Percentiles rank a stretch among this genome's conserved stretches.
Evolutionary conservation across 2,888 invertebrate genomes (phyloP).

Genomic region (Clistopyga incitator): DNA sequence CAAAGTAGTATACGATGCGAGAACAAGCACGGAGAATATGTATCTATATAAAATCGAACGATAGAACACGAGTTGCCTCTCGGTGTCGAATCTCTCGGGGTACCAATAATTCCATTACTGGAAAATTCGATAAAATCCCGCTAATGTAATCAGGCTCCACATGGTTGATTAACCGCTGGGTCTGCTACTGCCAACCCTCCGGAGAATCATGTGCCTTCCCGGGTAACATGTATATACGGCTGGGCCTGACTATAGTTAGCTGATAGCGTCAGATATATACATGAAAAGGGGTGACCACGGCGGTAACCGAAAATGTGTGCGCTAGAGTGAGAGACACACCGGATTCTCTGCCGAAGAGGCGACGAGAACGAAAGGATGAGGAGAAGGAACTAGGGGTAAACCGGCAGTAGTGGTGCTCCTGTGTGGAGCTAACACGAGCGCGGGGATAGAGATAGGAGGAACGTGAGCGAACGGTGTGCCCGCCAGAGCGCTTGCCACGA

Average conservation of each 20-base stretch:
- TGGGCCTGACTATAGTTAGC: constrained; percentile 11
- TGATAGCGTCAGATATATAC: constrained; percentile 66
- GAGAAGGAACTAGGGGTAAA: constrained; percentile 42
- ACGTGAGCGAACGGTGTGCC: constrained; percentile 64
- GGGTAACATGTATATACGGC: constrained; percentile 14
- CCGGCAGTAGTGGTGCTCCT: constrained; percentile 25
- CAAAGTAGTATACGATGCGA: constrained; percentile 10
- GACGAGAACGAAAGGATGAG: constrained; percentile 56
- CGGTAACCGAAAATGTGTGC: not conserved
- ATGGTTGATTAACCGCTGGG: constrained; percentile 81
- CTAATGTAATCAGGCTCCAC: constrained; percentile 81
- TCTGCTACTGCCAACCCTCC: constrained; percentile 72
- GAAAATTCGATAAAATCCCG: constrained; percentile 80
- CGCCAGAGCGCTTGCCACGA: constrained; percentile 59
- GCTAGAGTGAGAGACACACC: constrained; percentile 56
- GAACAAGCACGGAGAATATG: constrained; percentile 32
- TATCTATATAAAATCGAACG: constrained; percentile 69
- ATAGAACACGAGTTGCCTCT: constrained; percentile 68
- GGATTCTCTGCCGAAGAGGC: constrained; percentile 31
- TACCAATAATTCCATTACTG: constrained; percentile 76
- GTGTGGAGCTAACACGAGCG: constrained; percentile 66
- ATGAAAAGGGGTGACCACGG: constrained; percentile 37
- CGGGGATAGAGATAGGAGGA: constrained; percentile 68
- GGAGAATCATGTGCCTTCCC: constrained; percentile 70
- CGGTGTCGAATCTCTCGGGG: constrained; percentile 72